Base-by-base conservation (phyloP, 2,113 vertebrate species). In the Oncorhynchus clarkii region DNA sequence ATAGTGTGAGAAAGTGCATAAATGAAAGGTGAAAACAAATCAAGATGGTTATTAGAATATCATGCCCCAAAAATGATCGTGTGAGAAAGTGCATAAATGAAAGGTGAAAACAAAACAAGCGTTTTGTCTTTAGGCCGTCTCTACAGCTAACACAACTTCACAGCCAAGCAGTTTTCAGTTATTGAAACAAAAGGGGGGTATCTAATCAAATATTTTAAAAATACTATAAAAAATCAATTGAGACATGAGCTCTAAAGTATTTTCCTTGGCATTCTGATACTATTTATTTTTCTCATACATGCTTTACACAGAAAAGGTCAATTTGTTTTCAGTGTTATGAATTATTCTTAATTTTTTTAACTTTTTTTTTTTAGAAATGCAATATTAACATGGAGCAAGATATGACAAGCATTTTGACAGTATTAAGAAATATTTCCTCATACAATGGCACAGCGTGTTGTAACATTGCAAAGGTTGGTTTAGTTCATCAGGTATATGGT, bases 231-330 rank as follows among this genome's bases (percentile, higher is more conserved):
- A 27, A 16, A 31, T 60, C n/a, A 70, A 39, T 74, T 76, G 54
- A 70, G 83, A 84, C 18, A 60, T 20, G 59, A 8, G 9, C 24
- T 62, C 1, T 62, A 9, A 0, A 22, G 7, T 22, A 62, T 62
- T 22, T 62, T 71, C 80, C 76, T 64, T 81, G 88, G 87, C 87
- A 87, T 87, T 84, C 80, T 80, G 60, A 45, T 84, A 74, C 77
- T 82, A 80, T 72, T 87, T 73, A 77, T 83, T 78, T 84, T 81
- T 85, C 78, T 12, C 83, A 86, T 89, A 90, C 83, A 79, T 83
- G 84, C 88, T 92, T 93, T 93, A 91, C 91, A 87, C 84, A 85
- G 78, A 89, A 91, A 76, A 93, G 93, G 91, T 93, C 93, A 92
- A 88, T 80, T 82, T 76, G 71, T 71, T 71, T 68, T 91, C 92